Conservation (phyloP, 2,888 invertebrate species). For the Calephelis perditalis region DNA sequence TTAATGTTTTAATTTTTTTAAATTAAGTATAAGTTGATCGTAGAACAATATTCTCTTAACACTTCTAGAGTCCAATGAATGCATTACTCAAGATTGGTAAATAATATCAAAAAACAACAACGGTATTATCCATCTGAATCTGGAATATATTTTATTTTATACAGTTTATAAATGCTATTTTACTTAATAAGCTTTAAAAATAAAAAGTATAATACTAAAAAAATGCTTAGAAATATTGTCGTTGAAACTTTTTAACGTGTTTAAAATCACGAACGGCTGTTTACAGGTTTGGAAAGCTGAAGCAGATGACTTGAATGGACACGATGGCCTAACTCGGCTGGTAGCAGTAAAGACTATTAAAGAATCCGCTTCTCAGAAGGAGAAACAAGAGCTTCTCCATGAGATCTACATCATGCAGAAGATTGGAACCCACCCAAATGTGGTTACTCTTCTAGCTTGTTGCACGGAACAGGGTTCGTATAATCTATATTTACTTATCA, state of each 20-base stretch:
- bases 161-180: too few species aligned
- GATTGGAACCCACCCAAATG: conserved; percentile 89
- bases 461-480: conserved; percentile 88
- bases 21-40: too few species aligned
- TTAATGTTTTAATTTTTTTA: too few species aligned
- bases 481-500: conserved; percentile 6
- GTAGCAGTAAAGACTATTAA: conserved; percentile 93
- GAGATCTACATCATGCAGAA: conserved; percentile 90
- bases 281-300: conserved; percentile 89
- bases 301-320: conserved; percentile 87
- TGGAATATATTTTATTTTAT: too few species aligned
- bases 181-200: too few species aligned
- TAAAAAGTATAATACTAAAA: too few species aligned
- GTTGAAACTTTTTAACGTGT: neutral
- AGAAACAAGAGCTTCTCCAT: conserved; percentile 85
- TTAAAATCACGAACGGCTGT: neutral
- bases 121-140: too few species aligned
- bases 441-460: conserved; percentile 88
- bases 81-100: too few species aligned
- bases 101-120: too few species aligned
- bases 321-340: conserved; percentile 85
- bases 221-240: too few species aligned
- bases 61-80: too few species aligned
- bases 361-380: conserved; percentile 86
- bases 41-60: too few species aligned